phyloP scores from a whole-genome alignment of 2,888 invertebrate genomes.

The Stenodema calcarata region DNA sequence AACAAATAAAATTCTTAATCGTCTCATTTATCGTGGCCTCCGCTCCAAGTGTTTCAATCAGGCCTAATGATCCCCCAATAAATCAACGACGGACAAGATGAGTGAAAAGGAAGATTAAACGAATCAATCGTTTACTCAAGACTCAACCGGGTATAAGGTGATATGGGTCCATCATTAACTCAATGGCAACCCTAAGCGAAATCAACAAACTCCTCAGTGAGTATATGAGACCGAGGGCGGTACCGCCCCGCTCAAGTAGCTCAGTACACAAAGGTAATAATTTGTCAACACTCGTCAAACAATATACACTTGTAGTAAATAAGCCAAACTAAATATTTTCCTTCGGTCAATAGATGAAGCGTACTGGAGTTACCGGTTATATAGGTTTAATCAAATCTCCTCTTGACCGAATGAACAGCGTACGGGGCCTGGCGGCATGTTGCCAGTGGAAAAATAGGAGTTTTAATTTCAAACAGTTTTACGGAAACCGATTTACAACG shows the following conservation, averaged over 20 bases:
- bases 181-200: background rate
- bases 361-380: background rate
- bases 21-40: background rate
- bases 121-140: background rate
- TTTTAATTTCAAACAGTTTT: too few species aligned
- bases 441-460: background rate
- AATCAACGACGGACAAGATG: background rate
- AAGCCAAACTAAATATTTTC: slow-evolving; percentile 44
- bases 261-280: slow-evolving; percentile 47
- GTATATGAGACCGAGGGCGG: background rate
- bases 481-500: too few species aligned
- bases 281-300: slow-evolving; percentile 49
- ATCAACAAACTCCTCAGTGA: background rate
- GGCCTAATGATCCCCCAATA: background rate
- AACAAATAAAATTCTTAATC: too few species aligned
- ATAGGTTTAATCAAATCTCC: slow-evolving; percentile 14
- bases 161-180: slow-evolving; percentile 14
- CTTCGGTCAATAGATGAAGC: slow-evolving; percentile 34
- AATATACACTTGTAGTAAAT: slow-evolving; percentile 45
- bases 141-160: background rate
- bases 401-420: background rate
- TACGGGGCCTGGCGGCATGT: background rate
- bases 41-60: background rate
- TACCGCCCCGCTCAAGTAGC: slow-evolving; percentile 35
- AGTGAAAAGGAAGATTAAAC: background rate